Base-by-base conservation (phyloP, 1,140 invertebrate species). In the Ceratina japonica region DNA sequence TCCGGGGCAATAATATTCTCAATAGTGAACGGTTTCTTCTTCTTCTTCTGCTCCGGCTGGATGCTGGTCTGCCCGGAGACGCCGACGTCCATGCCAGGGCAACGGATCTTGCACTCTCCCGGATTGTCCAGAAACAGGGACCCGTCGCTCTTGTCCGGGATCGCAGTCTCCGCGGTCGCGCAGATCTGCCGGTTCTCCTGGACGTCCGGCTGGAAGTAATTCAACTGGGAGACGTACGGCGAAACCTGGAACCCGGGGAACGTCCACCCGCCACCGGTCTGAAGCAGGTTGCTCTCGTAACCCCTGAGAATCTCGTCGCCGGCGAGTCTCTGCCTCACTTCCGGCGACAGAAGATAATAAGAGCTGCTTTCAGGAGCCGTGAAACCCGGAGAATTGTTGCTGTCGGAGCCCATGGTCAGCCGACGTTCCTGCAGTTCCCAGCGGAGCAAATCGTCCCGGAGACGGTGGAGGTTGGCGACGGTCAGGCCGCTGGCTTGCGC, bases 1-100 rank as follows among this genome's bases (percentile, higher is more conserved):
- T 96, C 95, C 0, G 95, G 95, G 24, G 95, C 96, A 62, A 98
- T 97, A 37, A 98, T 94, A 87, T 97, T 97, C 89, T 97, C 97
- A 87, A 98, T 98, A 22, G 97, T 98, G 88, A 97, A 97, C 1
- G 95, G 94, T 63, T 95, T 93, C 84, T 95, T 95, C 18, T 94
- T 94, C 93, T 81, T 94, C 75, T 91, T 91, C 5, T 86, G 83
- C 7, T 85, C 72, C 0, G 84, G 58, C 0, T 81, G 71, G 1
- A 73, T 63, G 10, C 24, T 76, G 3, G 81, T 66, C 54, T 62
- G 58, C 37, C 70, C 31, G 44, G 52, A 54, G 20, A 68, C 44
- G 0, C 71, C 61, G 16, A 65, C 59, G 7, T 85, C 84, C 0
- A 75, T 15, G 3, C 49, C 15, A 3, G 58, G 8, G 3, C 52